Conservation (phyloP, 2,113 vertebrate genomes). For the Alaudala cheleensis region DNA sequence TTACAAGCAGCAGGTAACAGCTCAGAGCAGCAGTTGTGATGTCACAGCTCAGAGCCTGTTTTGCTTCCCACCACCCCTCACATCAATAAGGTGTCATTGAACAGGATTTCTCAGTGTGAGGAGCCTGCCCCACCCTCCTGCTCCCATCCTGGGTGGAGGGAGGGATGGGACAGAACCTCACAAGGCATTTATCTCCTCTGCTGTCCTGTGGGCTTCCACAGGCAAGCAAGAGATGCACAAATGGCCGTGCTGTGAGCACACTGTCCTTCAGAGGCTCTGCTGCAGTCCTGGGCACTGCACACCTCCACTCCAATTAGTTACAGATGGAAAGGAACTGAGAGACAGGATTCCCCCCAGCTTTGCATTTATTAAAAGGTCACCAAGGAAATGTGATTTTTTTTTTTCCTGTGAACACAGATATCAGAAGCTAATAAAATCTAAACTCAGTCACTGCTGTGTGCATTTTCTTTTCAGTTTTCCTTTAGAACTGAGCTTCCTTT, state of each 20-base stretch:
- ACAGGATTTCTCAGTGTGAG: not conserved
- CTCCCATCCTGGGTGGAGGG: not conserved
- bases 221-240: no score
- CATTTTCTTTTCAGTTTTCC: constrained; percentile 32
- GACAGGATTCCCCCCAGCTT: constrained; percentile 2
- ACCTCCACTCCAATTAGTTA: constrained; percentile 15
- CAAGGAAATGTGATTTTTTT: constrained; percentile 45
- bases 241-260: fast-evolving
- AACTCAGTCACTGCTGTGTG: constrained; percentile 25
- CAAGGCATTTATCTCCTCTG: not conserved
- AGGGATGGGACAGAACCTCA: not conserved
- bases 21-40: not conserved
- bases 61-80: not conserved
- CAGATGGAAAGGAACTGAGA: not conserved
- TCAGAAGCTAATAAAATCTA: constrained; percentile 65
- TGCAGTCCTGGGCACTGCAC: not conserved
- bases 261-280: not conserved
- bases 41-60: no score
- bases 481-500: not conserved
- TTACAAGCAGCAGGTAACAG: not conserved
- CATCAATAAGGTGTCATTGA: fast-evolving
- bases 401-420: constrained; percentile 37
- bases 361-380: constrained; percentile 73
- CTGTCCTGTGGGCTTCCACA: not conserved
- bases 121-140: not conserved